Base-by-base conservation (phyloP, 2,797 vertebrate genomes). In the Ispidina lecontei region DNA sequence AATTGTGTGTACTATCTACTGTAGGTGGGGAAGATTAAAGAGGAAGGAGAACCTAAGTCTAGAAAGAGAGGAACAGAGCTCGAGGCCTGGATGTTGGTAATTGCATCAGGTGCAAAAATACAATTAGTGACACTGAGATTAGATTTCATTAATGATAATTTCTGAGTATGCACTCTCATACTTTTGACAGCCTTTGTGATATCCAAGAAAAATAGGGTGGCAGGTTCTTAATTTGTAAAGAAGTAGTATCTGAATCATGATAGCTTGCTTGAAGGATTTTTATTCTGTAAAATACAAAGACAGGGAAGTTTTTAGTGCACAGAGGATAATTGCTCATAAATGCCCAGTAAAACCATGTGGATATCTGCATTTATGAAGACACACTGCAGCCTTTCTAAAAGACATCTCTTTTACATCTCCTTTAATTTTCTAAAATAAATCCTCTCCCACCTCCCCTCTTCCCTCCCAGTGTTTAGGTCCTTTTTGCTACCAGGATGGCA, bases 181-280 rank as follows among this genome's bases (percentile, higher is more conserved):
- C 39, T 92, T 91, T 55, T 75, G 89, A 75, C 79, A 89, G 75
- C 58, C 63, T 79, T 71, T 72, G 55, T 52, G 58, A 44, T 60
- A 65, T 21, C 63, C 89, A 89, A 88, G 67, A 72, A 52, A 90
- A 89, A 8, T 19, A 46, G 28, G 39, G 52, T 78, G 31, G 35
- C 62, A 87, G 37, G n/a, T 89, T 33, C 33, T 63, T 63, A 64
- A 44, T 78, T 79, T 65, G 33, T 62, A 79, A 95, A 86, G 69
- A 83, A 93, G 23, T 19, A 78, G 41, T 33, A 51, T 26, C 35
- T 39, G 54, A 90, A 79, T 41, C 29, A 23, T 72, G 85, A 64
- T 78, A 92, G 9, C 43, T 91, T 88, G 37, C 71, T 90, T 91
- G 70, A 79, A 93, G 62, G 74, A 88, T 84, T 95, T 95, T 95